Conservation (phyloP, 2,797 vertebrate species). For the Oceanodroma leucorhoa region DNA sequence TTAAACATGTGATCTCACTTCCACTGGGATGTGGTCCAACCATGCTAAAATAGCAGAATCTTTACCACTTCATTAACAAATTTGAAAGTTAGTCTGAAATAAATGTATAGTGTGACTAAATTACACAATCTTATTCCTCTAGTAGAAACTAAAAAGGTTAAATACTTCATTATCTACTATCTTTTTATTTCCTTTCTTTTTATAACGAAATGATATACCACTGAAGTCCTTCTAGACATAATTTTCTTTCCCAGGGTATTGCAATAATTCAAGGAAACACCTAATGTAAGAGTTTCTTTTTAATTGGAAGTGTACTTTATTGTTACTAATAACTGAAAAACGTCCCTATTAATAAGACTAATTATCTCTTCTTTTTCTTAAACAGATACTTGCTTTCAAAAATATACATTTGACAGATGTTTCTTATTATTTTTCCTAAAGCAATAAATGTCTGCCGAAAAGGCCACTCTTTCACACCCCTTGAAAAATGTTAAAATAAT, state of each 20-base stretch:
- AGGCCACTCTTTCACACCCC: fast-evolving
- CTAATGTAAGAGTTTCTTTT: background rate
- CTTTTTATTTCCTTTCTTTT: background rate
- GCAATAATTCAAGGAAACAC: background rate
- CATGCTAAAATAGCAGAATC: background rate
- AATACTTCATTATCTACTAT: background rate
- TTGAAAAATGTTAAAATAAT: background rate
- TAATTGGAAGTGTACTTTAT: background rate
- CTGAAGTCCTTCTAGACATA: background rate
- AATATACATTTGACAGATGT: background rate
- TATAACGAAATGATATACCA: background rate
- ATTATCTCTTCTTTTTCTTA: background rate
- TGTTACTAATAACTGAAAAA: background rate
- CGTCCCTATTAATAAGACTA: fast-evolving
- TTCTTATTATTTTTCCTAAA: background rate
- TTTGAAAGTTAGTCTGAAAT: background rate
- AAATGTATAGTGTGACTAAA: background rate
- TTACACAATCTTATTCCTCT: background rate
- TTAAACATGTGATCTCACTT: background rate
- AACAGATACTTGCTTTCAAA: background rate
- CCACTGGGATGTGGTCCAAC: background rate
- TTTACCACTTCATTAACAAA: background rate
- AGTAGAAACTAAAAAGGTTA: background rate
- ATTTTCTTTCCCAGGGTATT: background rate
- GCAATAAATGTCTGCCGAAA: background rate